Percentiles rank a stretch among this genome's conserved stretches.
These are phyloP conservation scores for Melanotaenia maccullochi DNA, from an alignment of 2,797 vertebrate genomes.

Conservation along the genomic window DNA sequence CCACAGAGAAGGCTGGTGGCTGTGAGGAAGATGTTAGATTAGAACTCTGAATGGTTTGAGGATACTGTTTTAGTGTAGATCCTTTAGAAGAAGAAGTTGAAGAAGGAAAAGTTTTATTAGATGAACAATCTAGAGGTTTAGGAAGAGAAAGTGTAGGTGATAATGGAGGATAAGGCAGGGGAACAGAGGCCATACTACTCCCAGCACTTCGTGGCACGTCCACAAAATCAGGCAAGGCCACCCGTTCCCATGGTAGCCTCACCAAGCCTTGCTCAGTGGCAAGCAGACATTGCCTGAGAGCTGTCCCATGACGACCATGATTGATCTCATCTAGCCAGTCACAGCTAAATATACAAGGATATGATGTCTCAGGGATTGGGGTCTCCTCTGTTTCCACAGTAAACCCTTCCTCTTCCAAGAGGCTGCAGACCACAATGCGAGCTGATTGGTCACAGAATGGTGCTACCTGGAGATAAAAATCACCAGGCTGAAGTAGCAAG, in stretches of 20 bases:
- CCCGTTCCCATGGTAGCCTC: constrained; percentile 86
- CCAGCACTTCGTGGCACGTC: constrained; percentile 51
- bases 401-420: constrained; percentile 82
- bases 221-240: constrained; percentile 86
- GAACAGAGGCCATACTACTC: constrained; percentile 71
- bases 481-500: constrained; percentile 84
- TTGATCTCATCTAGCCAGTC: constrained; percentile 88
- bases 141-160: constrained; percentile 45
- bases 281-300: constrained; percentile 85
- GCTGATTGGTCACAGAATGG: constrained; percentile 78
- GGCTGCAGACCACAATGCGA: constrained; percentile 85
- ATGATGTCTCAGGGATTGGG: constrained; percentile 79
- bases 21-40: constrained; percentile 41
- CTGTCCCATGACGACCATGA: constrained; percentile 65
- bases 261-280: constrained; percentile 84
- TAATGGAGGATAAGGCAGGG: constrained; percentile 50
- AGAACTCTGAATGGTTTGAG: constrained; percentile 46
- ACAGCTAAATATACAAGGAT: constrained; percentile 84
- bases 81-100: constrained; percentile 36
- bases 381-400: constrained; percentile 76
- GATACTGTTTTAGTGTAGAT: constrained; percentile 26
- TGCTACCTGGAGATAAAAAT: constrained; percentile 91
- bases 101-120: constrained; percentile 22
- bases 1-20: constrained; percentile 72
- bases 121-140: constrained; percentile 37